A percentile compares a stretch with the other conserved stretches of the same genome.
Evolutionary conservation across 2,888 invertebrate species (phyloP).

Genomic region (Drosophila melanocephala): DNA sequence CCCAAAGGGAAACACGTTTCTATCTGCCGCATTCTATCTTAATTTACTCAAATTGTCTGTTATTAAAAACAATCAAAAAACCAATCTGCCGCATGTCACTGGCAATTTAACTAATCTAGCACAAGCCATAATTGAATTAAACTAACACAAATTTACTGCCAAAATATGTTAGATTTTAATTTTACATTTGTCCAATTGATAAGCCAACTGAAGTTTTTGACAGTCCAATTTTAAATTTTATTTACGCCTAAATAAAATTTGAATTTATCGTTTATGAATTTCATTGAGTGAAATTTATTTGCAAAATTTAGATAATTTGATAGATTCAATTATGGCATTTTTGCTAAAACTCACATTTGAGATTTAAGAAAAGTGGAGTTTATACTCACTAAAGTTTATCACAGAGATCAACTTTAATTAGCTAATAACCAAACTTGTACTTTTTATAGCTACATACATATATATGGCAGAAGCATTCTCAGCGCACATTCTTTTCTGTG

Average conservation of each 20-base stretch:
- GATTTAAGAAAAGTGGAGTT: not conserved
- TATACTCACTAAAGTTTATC: not conserved
- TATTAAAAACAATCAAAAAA: slow-evolving; percentile 3
- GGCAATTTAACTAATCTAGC: not conserved
- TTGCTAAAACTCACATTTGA: not conserved
- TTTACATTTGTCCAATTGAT: not conserved
- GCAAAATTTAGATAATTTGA: not conserved
- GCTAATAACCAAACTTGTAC: slow-evolving; percentile 22
- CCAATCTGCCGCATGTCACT: not conserved
- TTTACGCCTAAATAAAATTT: not conserved
- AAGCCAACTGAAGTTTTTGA: not conserved
- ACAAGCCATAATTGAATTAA: slow-evolving; percentile 1
- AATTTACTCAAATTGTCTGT: not conserved
- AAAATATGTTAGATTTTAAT: slow-evolving; percentile 9
- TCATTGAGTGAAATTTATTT: not conserved
- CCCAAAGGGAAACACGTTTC: not conserved
- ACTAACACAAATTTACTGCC: not conserved
- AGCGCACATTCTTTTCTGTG: slow-evolving; percentile 3
- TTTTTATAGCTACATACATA: not conserved
- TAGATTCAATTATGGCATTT: not conserved
- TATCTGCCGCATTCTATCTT: not conserved
- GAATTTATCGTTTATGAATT: not conserved
- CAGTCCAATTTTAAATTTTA: not conserved
- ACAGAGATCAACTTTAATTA: slow-evolving; percentile 14
- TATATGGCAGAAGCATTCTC: not conserved